phyloP scores from a whole-genome alignment of 2,113 vertebrate genomes.

The Mungos mungo region DNA sequence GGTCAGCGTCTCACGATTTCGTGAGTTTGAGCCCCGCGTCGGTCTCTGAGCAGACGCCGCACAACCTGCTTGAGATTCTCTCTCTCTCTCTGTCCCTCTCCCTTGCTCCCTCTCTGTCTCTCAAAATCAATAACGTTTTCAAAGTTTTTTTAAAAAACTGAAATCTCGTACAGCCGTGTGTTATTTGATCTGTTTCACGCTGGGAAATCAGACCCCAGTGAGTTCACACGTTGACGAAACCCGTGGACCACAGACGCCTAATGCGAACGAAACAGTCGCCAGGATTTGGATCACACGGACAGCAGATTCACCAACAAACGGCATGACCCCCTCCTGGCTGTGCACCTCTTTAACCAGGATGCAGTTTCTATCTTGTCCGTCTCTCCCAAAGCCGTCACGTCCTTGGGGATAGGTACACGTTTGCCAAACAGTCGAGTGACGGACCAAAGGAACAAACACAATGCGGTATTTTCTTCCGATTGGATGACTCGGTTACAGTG shows the following conservation, averaged over 20 bases:
- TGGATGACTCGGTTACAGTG: neutral
- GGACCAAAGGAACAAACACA: no score
- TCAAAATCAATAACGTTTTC: no score
- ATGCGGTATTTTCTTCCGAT: neutral
- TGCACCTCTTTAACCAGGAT: no score
- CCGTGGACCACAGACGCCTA: no score
- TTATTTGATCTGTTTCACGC: rapidly evolving
- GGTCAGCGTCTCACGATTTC: no score
- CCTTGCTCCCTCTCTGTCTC: no score
- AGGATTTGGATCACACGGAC: rapidly evolving
- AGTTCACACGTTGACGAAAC: neutral
- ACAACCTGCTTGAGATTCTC: no score
- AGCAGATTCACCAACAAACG: rapidly evolving
- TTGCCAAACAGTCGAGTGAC: rapidly evolving
- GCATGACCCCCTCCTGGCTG: rapidly evolving
- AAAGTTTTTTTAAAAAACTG: no score
- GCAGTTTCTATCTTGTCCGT: neutral
- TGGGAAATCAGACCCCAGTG: neutral
- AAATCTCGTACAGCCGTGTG: rapidly evolving
- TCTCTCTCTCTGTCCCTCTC: no score
- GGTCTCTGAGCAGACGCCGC: no score
- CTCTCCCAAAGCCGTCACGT: rapidly evolving
- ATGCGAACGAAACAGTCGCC: rapidly evolving
- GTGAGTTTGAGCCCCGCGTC: no score
- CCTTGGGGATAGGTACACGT: rapidly evolving